Conservation (phyloP, 2,113 vertebrate genomes). For the Centrocercus urophasianus region DNA sequence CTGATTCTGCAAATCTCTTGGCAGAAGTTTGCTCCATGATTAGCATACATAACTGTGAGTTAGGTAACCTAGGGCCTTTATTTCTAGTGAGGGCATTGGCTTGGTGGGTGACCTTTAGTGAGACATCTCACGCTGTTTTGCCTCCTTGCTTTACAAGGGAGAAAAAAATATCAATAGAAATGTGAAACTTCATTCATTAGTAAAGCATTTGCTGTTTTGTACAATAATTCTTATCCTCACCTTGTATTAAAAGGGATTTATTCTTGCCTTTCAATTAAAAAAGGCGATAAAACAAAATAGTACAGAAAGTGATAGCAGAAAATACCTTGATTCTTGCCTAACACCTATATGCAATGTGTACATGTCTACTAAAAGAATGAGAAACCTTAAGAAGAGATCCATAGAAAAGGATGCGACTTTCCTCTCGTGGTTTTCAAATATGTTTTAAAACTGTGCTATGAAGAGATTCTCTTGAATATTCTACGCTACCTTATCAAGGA, state of each 20-base stretch:
- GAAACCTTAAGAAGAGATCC: background rate
- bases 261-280: background rate
- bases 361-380: background rate
- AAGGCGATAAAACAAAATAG: background rate
- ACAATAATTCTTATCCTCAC: background rate
- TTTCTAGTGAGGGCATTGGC: background rate
- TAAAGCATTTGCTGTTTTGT: conserved; percentile 4
- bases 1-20: background rate
- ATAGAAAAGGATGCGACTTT: background rate
- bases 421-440: background rate
- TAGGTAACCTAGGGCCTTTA: background rate
- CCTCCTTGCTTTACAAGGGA: background rate
- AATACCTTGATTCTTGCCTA: background rate
- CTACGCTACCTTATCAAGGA: background rate
- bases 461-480: background rate
- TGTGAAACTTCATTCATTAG: background rate
- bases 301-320: background rate
- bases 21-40: background rate
- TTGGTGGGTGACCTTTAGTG: background rate
- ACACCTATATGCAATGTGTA: background rate
- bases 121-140: background rate
- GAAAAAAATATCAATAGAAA: background rate
- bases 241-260: background rate
- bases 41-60: background rate
- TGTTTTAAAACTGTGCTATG: background rate